Base-by-base conservation (phyloP, 2,888 invertebrate species). In the Dicranocentrus wangi region DNA sequence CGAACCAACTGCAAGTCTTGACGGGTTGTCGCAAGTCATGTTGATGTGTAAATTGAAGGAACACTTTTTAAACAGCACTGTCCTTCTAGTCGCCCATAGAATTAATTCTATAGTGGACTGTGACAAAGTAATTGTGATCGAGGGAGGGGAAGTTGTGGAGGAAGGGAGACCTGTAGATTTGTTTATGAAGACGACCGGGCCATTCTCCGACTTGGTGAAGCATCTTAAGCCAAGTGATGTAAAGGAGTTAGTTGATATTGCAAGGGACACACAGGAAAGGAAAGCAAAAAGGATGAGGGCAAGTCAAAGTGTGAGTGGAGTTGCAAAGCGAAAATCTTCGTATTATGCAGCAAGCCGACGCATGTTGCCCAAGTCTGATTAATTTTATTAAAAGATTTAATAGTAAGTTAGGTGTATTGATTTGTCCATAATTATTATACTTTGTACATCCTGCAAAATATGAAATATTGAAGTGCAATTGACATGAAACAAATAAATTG, bases 111-210 rank as follows among this genome's bases (percentile, higher is more conserved):
- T 77, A 17, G 53, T 81, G 17, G 55, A 83, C 17, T 77, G 68
- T 43, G 79, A 81, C 42, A 72, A 32, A 60, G 42, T 83, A 2
- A 28, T 83, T 1, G 81, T 83, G 3, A 13, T 83, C 60, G 72
- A 83, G 2, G 43, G 19, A 21, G 83, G 80, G 10, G 47, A 69
- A 23, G 53, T 83, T 32, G 77, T 72, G 7, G 77, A 81, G 0
- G 68, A 77, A 23, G 83, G 80, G n/a, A 47, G 47, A 21, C 83
- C 83, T 1, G 32, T 66, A 25, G 68, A 66, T 1, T 42, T 83
- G 19, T 47, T 83, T 7, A 21, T 32, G n/a, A 28, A 69, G 15
- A 61, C 61, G 32, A 25, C 0, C 1, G 81, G 83, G 2, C 69
- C 81, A 0, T 76, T 83, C 28, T 53, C 28, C 15, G 71, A 76